A percentile compares a stretch with the other conserved stretches of the same genome.
These are phyloP conservation scores for Sebastiscus albofasciatus DNA, from an alignment of 2,797 vertebrate genomes.

Conservation along the genomic window DNA sequence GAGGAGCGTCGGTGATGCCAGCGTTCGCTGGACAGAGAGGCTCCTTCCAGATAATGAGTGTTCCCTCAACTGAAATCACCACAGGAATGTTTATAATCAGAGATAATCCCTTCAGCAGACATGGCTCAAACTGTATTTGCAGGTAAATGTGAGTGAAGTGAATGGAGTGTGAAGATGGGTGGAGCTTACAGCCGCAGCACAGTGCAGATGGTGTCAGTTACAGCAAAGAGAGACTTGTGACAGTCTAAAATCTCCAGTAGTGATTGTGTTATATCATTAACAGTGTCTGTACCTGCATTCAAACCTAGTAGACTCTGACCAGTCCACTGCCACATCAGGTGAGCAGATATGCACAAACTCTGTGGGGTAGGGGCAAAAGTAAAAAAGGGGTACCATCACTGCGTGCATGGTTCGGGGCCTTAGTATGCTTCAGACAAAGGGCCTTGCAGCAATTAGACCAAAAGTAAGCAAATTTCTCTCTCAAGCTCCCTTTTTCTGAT, in stretches of 20 bases:
- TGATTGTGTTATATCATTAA: not conserved
- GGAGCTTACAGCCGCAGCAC: not conserved
- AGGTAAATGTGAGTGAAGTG: slow-evolving; percentile 12
- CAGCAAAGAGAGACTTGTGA: not conserved
- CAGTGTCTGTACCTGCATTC: no score
- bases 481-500: not conserved
- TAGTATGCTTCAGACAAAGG: not conserved
- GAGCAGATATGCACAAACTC: no score
- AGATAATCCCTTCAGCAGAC: slow-evolving; percentile 39
- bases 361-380: not conserved
- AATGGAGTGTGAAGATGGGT: not conserved
- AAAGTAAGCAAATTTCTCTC: not conserved
- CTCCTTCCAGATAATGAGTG: not conserved
- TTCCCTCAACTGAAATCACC: not conserved
- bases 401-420: not conserved
- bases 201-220: not conserved
- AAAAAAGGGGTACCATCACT: not conserved
- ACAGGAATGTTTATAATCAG: slow-evolving; percentile 24
- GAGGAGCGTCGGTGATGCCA: slow-evolving; percentile 6
- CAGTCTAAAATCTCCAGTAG: not conserved
- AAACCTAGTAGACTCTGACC: no score
- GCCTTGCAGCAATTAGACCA: not conserved
- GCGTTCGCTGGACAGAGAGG: not conserved
- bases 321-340: no score
- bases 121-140: slow-evolving; percentile 16